Evolutionary conservation across 1,140 invertebrate species (phyloP).

Genomic region (Hyles vespertilio): DNA sequence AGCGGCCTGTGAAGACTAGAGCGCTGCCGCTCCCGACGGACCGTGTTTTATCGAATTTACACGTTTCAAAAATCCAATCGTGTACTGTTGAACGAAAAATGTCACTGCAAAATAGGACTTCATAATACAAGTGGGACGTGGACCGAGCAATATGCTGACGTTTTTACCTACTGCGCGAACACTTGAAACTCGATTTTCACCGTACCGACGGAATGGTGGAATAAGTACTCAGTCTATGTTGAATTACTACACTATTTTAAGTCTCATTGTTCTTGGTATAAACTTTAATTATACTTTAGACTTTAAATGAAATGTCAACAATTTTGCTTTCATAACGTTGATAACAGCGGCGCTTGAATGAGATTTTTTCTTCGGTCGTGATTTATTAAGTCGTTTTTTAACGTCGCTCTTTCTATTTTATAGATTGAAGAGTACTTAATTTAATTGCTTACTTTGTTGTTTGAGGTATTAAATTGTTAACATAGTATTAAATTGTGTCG

Average conservation of each 20-base stretch:
- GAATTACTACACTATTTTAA: constrained; percentile 1
- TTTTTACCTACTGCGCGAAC: constrained; percentile 25
- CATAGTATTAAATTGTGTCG: too few species aligned
- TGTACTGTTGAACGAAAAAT: constrained; percentile 55
- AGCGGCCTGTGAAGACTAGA: background rate
- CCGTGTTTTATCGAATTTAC: constrained; percentile 62
- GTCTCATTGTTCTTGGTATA: background rate
- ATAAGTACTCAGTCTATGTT: constrained; percentile 34
- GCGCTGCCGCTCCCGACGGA: constrained; percentile 19
- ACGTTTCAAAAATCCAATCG: constrained; percentile 68
- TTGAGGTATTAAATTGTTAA: too few species aligned
- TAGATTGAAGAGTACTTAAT: too few species aligned
- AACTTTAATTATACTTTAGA: too few species aligned
- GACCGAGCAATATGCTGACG: constrained; percentile 58
- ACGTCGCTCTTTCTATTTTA: too few species aligned
- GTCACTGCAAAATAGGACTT: constrained; percentile 62
- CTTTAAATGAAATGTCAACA: too few species aligned
- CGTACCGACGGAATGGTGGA: constrained; percentile 36
- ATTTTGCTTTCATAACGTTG: too few species aligned
- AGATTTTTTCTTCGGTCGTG: too few species aligned
- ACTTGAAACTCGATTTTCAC: constrained; percentile 58
- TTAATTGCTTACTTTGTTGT: too few species aligned
- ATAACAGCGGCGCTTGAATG: too few species aligned
- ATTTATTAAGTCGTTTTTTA: too few species aligned
- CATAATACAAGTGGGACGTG: constrained; percentile 58